These are phyloP conservation scores for Torymus texanus DNA, from an alignment of 2,888 invertebrate species.

Conservation along the genomic window DNA sequence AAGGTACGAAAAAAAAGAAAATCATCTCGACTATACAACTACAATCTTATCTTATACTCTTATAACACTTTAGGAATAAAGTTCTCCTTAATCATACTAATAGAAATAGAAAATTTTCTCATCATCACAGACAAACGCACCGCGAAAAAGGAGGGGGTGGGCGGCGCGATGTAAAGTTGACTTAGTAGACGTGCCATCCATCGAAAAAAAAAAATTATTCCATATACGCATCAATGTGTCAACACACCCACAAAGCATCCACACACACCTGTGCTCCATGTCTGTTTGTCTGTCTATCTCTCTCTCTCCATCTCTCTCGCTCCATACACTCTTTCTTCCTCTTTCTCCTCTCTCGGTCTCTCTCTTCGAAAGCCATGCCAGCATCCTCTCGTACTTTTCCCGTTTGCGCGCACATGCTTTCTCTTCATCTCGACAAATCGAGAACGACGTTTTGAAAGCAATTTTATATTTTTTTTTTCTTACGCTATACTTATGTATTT, in stretches of 20 bases:
- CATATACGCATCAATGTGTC: slow-evolving; percentile 33
- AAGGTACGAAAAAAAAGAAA: slow-evolving; percentile 28
- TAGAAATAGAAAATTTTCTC: slow-evolving; percentile 52
- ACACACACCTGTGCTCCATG: slow-evolving; percentile 49
- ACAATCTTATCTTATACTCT: slow-evolving; percentile 51
- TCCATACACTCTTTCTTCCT: slow-evolving; percentile 29
- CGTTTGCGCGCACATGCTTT: slow-evolving; percentile 6
- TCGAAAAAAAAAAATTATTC: slow-evolving; percentile 3
- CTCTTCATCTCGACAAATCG: slow-evolving; percentile 51
- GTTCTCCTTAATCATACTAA: slow-evolving; percentile 52
- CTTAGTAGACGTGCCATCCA: slow-evolving; percentile 36
- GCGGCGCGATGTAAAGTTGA: slow-evolving; percentile 50
- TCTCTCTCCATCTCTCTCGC: slow-evolving; percentile 33
- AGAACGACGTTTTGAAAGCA: slow-evolving; percentile 42
- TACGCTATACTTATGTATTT: slow-evolving; percentile 3
- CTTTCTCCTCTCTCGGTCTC: slow-evolving; percentile 47
- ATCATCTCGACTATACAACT: slow-evolving; percentile 37
- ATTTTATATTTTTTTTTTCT: slow-evolving; percentile 8
- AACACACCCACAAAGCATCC: slow-evolving; percentile 37
- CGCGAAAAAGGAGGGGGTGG: too few species aligned
- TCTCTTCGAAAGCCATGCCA: slow-evolving; percentile 43
- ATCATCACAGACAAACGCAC: slow-evolving; percentile 57
- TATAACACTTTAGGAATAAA: slow-evolving; percentile 53
- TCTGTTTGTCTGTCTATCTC: slow-evolving; percentile 49
- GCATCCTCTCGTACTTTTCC: slow-evolving; percentile 19